Percentiles rank a stretch among this genome's conserved stretches.
Evolutionary conservation across 2,113 vertebrate genomes (phyloP).

Genomic region (Siniperca chuatsi): DNA sequence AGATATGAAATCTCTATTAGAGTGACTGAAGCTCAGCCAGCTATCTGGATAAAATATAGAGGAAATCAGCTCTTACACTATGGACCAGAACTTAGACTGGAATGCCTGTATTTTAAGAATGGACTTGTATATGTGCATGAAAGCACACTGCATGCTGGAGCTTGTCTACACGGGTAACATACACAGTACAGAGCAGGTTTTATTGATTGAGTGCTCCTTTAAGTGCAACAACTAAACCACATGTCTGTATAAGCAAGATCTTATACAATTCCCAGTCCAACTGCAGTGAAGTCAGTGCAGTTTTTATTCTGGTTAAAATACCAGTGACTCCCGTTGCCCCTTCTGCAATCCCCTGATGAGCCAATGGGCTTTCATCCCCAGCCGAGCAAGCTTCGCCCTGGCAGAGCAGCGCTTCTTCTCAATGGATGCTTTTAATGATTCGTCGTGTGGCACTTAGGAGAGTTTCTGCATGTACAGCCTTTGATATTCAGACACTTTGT

Average conservation of each 20-base stretch:
- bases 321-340: background rate
- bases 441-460: conserved; percentile 53
- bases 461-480: conserved; percentile 59
- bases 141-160: background rate
- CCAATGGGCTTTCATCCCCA: conserved; percentile 45
- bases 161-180: background rate
- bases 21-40: conserved; percentile 51
- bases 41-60: conserved; percentile 65
- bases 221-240: conserved; percentile 24
- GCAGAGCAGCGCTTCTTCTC: conserved; percentile 31
- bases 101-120: background rate
- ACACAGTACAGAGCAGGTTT: background rate
- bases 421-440: conserved; percentile 65
- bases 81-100: conserved; percentile 49
- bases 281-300: conserved; percentile 16
- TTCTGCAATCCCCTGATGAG: conserved; percentile 28
- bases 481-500: conserved; percentile 75
- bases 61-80: conserved; percentile 32
- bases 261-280: background rate
- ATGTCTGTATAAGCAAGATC: conserved; percentile 3
- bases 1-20: conserved; percentile 66
- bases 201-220: conserved; percentile 45
- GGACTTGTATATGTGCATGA: background rate
- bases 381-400: conserved; percentile 16
- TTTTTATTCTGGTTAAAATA: conserved; percentile 34